phyloP scores from a whole-genome alignment of 2,888 invertebrate species.

The Seira sanloemensis region DNA sequence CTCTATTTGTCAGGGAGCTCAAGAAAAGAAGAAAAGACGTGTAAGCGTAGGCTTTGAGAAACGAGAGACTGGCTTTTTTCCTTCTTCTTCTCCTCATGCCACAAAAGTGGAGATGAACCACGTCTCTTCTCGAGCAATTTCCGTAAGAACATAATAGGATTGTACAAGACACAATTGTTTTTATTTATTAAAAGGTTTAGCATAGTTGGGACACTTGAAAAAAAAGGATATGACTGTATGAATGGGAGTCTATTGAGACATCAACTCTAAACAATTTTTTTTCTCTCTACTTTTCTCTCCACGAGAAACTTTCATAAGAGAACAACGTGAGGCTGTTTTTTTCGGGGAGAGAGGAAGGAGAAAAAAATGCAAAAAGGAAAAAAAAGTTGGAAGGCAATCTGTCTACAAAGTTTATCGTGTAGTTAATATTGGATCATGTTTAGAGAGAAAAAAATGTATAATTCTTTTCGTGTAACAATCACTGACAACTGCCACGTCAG shows the following conservation, averaged over 20 bases:
- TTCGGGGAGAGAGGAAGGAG: too few species aligned
- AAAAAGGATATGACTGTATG: neutral
- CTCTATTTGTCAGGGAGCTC: slow-evolving; percentile 1
- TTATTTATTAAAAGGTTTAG: slow-evolving; percentile 16
- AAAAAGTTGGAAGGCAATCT: too few species aligned
- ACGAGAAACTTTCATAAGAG: neutral
- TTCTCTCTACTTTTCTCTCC: neutral
- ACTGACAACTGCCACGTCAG: slow-evolving; percentile 19
- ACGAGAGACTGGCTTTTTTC: neutral
- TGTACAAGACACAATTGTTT: slow-evolving; percentile 9
- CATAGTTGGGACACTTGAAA: neutral
- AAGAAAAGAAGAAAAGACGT: neutral
- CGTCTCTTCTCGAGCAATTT: slow-evolving; percentile 3
- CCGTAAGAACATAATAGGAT: slow-evolving; percentile 3
- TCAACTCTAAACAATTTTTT: too few species aligned
- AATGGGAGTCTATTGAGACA: too few species aligned
- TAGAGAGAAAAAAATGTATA: neutral
- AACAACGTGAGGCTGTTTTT: neutral
- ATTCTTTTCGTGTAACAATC: neutral
- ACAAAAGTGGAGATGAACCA: slow-evolving; percentile 32
- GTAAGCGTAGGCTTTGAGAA: neutral
- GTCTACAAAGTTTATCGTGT: neutral
- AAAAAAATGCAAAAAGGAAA: neutral
- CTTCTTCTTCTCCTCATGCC: slow-evolving; percentile 19
- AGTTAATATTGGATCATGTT: slow-evolving; percentile 6